phyloP scores from a whole-genome alignment of 2,888 invertebrate species.

The Azorinus chamasolen region DNA sequence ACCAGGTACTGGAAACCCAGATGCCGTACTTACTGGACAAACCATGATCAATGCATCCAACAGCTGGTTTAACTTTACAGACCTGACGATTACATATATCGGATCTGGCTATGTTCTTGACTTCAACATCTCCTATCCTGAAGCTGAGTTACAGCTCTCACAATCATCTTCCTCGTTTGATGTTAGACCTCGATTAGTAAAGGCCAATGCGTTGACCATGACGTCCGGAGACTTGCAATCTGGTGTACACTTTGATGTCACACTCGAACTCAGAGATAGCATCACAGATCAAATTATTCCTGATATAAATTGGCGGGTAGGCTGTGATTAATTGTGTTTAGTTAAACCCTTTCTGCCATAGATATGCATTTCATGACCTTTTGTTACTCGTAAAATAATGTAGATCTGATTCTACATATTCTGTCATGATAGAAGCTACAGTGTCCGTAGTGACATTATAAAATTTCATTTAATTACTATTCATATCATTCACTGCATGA shows the following conservation, averaged over 20 bases:
- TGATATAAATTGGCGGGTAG: constrained; percentile 70
- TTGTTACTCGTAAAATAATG: too few species aligned
- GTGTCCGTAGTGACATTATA: too few species aligned
- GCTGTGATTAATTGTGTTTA: too few species aligned
- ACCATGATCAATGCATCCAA: constrained; percentile 67
- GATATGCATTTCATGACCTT: too few species aligned
- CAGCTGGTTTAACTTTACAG: constrained; percentile 83
- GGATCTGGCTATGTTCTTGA: constrained; percentile 76
- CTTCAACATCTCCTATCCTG: constrained; percentile 73
- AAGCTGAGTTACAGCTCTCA: constrained; percentile 68
- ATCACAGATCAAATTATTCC: constrained; percentile 59
- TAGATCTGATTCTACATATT: too few species aligned
- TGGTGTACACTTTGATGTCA: constrained; percentile 49
- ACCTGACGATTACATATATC: constrained; percentile 76
- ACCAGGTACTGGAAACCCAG: constrained; percentile 65
- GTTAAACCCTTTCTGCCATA: too few species aligned
- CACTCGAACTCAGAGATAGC: constrained; percentile 60
- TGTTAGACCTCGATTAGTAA: constrained; percentile 62
- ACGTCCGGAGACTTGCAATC: constrained; percentile 55
- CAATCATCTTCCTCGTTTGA: constrained; percentile 56
- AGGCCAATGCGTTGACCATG: constrained; percentile 37
- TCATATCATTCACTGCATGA: too few species aligned
- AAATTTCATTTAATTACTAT: too few species aligned
- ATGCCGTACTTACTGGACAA: constrained; percentile 73
- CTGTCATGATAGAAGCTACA: too few species aligned